Evolutionary conservation across 2,797 vertebrate genomes (phyloP).

Genomic region (Ambastaia sidthimunki): DNA sequence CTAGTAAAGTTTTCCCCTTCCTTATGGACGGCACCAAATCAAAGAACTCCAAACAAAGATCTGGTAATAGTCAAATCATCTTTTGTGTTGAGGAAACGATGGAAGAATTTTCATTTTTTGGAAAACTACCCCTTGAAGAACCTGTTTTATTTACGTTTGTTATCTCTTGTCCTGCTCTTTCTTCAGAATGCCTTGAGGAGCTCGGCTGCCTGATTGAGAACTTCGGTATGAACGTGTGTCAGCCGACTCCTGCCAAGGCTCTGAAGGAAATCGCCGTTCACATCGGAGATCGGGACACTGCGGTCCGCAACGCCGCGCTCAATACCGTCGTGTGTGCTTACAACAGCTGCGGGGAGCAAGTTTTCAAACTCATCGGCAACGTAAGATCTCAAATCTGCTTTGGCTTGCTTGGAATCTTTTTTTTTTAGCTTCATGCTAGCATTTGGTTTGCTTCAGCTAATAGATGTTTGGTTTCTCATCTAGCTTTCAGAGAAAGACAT

Average conservation of each 20-base stretch:
- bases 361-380: conserved; percentile 98
- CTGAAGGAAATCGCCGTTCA: conserved; percentile 95
- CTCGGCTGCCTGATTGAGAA: conserved; percentile 79
- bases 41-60: conserved; percentile 97
- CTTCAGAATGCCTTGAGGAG: conserved; percentile 80
- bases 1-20: conserved; percentile 96
- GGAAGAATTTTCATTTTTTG: too few species aligned
- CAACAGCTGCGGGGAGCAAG: conserved; percentile 94
- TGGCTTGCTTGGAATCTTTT: too few species aligned
- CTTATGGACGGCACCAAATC: conserved; percentile 98
- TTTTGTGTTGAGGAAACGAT: too few species aligned
- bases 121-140: too few species aligned
- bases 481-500: conserved; percentile 98
- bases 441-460: neutral
- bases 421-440: too few species aligned
- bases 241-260: conserved; percentile 92
- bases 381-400: conserved; percentile 74
- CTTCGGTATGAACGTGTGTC: conserved; percentile 91
- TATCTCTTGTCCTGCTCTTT: neutral
- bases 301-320: conserved; percentile 94
- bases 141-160: neutral
- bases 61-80: conserved; percentile 74
- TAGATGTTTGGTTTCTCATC: neutral
- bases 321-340: conserved; percentile 96
- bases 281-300: conserved; percentile 94